Base-by-base conservation (phyloP, 2,113 vertebrate genomes). In the Nannobrachium achirus region DNA sequence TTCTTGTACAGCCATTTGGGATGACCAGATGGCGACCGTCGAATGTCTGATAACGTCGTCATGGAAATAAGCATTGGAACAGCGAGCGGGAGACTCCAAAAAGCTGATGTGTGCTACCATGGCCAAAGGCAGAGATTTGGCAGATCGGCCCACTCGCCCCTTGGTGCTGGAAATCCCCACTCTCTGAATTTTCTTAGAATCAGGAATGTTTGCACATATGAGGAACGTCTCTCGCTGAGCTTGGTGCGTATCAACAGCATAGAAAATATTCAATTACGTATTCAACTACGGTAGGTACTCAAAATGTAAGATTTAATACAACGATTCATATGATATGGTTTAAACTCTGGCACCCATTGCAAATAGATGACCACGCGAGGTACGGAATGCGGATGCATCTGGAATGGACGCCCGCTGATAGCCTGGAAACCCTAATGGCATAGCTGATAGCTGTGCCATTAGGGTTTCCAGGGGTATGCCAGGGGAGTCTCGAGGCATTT, bases 401-500 rank as follows among this genome's bases (percentile, higher is more conserved):
- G 39, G 69, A 80, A 70, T 53, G 51, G 39, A 41, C 20, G 70
- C 45, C 39, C 56, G 55, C 15, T 41, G 25, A 25, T 25, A 25
- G 25, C 25, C 25, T 25, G 25, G 25, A 25, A 25, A 25, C 25
- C 25, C 25, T 25, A 25, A 25, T 25, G 25, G 25, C 25, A 4
- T 25, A 25, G 25, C 25, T 25, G 25, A 25, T 25, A 25, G 25
- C 25, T 25, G 25, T 25, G 25, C 75, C 71, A 83, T 84, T 86
- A 86, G 69, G 57, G 78, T 76, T 84, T 67, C 56, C n/a, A 49
- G 51, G 55, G 39, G n/a, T 63, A 73, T 76, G 80, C 79, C 86
- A 75, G 68, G 53, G 25, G 14, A 74, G 83, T 73, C 83, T 72
- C 76, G 51, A 75, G 72, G 82, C 79, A 78, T 87, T 87, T 84